Percentiles rank a stretch among this genome's conserved stretches.
Conservation (phyloP, 2,888 invertebrate species). For the Chaetoderma sp. region DNA sequence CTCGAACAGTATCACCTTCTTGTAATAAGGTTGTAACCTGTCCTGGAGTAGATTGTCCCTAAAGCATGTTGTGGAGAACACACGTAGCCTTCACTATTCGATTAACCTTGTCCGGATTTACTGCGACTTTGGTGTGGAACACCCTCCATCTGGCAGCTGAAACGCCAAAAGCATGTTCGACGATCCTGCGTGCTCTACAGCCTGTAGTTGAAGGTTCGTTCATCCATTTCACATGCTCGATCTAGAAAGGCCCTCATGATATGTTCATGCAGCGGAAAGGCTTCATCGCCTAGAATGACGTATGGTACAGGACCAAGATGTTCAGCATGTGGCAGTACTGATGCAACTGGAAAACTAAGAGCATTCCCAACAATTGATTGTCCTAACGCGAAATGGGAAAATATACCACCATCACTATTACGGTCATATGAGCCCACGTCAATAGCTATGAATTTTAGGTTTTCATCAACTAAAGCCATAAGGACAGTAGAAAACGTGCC, state of each 20-base stretch:
- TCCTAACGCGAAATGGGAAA: slow-evolving; percentile 13
- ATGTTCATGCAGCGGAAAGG: slow-evolving; percentile 38
- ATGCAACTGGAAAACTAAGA: slow-evolving; percentile 1
- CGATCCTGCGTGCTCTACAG: too few relatives aligned
- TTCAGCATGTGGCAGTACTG: slow-evolving; percentile 23
- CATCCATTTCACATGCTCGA: neutral
- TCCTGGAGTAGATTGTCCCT: too few relatives aligned
- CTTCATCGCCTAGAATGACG: slow-evolving; percentile 44
- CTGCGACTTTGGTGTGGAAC: too few relatives aligned
- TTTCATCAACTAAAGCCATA: slow-evolving; percentile 52
- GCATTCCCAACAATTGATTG: neutral
- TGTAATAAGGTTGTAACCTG: too few relatives aligned
- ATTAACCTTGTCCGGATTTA: too few relatives aligned
- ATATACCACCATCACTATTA: slow-evolving; percentile 59
- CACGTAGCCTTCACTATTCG: too few relatives aligned
- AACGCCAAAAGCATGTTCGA: too few relatives aligned
- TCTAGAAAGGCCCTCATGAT: too few relatives aligned
- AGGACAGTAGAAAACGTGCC: slow-evolving; percentile 43
- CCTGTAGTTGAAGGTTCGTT: slow-evolving; percentile 11
- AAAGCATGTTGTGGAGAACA: too few relatives aligned
- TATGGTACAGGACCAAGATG: slow-evolving; percentile 19
- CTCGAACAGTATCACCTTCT: too few relatives aligned
- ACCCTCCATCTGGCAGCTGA: too few relatives aligned
- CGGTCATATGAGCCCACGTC: slow-evolving; percentile 60
- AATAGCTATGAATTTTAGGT: slow-evolving; percentile 61